A percentile compares a stretch with the other conserved stretches of the same genome.
These are phyloP conservation scores for Callyntrura guangdongensis DNA, from an alignment of 2,888 invertebrate species.

Conservation along the genomic window DNA sequence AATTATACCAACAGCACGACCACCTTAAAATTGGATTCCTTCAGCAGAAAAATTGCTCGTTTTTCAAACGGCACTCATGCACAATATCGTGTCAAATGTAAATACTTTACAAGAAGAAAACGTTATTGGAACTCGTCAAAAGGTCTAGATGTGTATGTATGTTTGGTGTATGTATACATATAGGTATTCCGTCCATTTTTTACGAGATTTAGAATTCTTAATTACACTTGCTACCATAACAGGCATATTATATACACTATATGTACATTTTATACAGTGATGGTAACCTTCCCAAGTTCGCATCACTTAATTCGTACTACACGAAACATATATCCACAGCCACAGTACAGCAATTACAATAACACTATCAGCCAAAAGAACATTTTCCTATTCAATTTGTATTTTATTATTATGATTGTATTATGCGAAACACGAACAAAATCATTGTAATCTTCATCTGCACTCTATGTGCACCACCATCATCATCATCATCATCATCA, in stretches of 20 bases:
- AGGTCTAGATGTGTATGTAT: not conserved
- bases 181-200: conserved; percentile 57
- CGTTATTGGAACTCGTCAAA: conserved; percentile 51
- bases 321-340: not conserved
- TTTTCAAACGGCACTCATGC: not conserved
- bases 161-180: too few species aligned
- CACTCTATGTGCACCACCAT: conserved; percentile 6
- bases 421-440: conserved; percentile 67
- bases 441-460: not conserved
- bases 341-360: not conserved
- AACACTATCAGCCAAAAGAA: not conserved
- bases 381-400: conserved; percentile 28
- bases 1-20: not conserved
- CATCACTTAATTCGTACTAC: conserved; percentile 49
- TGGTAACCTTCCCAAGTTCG: conserved; percentile 66
- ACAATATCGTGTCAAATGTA: not conserved
- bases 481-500: conserved; percentile 12
- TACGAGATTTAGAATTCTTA: conserved; percentile 60
- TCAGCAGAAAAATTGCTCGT: not conserved
- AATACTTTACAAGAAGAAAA: not conserved
- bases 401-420: not conserved
- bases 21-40: not conserved
- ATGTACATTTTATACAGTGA: not conserved
- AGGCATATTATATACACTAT: not conserved
- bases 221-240: conserved; percentile 73